Base-by-base conservation (phyloP, 2,888 invertebrate species). In the Pherbina coryleti region DNA sequence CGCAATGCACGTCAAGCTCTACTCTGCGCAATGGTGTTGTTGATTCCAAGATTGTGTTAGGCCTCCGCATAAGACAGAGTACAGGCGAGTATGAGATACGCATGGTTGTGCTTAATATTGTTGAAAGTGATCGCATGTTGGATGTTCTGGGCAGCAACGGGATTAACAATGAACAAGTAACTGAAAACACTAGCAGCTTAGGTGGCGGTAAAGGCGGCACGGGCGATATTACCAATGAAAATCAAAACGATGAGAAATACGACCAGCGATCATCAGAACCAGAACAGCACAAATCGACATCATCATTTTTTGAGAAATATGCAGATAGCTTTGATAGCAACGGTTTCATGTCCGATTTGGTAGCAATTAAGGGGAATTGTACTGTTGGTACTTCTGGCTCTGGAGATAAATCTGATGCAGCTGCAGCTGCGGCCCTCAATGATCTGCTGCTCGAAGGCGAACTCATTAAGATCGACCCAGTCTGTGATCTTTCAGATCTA, bases 241-340 rank as follows among this genome's bases (percentile, higher is more conserved):
- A 84, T 73, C 67, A 79, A 37, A 81, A 81, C 49, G 86, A 87
- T 71, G 87, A 87, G 69, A 85, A 86, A 72, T 85, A 86, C 28
- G 44, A 44, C 14, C 44, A 44, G 7, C 44, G 14, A 8, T 17
- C 7, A 34, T 37, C 67, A 14, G 69, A 69, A 51, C 69, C 49
- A 28, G 69, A 69, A 14, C 25, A 69, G 51, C 14, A 60, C 51
- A 86, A 86, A 79, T 82, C 85, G 0, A 70, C 86, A 74, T 83
- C 86, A n/a, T 81, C 85, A 5, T 79, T 81, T 19, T 87, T 85
- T 72, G 87, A 87, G 44, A 88, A 88, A 75, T 88, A 88, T 74
- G 82, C 86, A 0, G 88, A 88, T 78, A 86, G 88, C 5, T 88
- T 88, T 70, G 88, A 88, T 74, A 88, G 88, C 79, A 88, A 87